Conservation (phyloP, 2,797 vertebrate genomes). For the Intellagama lesueurii region DNA sequence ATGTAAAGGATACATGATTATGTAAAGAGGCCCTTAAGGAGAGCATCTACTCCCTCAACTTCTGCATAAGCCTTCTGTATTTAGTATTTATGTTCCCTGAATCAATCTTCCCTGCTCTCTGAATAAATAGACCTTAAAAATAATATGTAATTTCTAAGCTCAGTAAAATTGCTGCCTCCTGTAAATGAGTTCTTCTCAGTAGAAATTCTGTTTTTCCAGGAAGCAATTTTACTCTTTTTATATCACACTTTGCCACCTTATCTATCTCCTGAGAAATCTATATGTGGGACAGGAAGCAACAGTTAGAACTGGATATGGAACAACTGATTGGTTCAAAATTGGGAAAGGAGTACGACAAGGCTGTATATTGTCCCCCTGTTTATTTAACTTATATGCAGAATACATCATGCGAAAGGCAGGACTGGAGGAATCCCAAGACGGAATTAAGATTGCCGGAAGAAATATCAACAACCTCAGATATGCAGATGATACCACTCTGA, state of each 20-base stretch:
- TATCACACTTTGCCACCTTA: constrained; percentile 25
- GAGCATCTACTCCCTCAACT: background rate
- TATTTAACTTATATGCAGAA: too few species aligned
- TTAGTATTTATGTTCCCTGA: background rate
- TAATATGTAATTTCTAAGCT: background rate
- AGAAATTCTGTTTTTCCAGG: constrained; percentile 19
- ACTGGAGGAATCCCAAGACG: too few species aligned
- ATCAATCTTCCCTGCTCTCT: constrained; percentile 14
- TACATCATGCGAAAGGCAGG: too few species aligned
- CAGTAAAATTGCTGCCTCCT: constrained; percentile 19
- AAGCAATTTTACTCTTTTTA: constrained; percentile 30
- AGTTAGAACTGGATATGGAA: too few species aligned
- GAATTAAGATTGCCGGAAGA: too few species aligned
- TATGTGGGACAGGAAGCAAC: too few species aligned
- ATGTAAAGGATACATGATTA: background rate
- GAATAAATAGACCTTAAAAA: constrained; percentile 8
- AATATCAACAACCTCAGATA: too few species aligned
- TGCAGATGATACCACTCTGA: too few species aligned
- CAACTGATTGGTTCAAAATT: too few species aligned
- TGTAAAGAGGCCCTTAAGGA: background rate
- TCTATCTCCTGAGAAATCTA: too few species aligned
- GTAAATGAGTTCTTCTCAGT: constrained; percentile 34
- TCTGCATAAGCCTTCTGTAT: background rate
- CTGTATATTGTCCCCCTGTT: too few species aligned
- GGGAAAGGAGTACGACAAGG: too few species aligned